Evolutionary conservation across 2,113 vertebrate species (phyloP).

Genomic region (Mustelus asterias): DNA sequence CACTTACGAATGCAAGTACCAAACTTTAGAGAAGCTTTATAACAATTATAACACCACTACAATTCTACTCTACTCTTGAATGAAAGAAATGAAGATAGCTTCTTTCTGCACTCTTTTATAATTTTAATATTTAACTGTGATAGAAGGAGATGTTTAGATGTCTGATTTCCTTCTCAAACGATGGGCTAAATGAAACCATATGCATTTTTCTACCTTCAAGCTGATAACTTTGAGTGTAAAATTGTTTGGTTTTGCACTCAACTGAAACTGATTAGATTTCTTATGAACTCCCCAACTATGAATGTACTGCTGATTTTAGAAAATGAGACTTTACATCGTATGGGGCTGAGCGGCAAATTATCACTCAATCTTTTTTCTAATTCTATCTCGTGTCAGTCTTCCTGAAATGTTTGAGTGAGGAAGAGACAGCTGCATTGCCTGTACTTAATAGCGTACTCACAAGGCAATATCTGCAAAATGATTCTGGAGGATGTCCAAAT

Average conservation of each 20-base stretch:
- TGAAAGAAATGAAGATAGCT: constrained; percentile 4
- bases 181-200: background rate
- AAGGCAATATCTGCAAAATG: background rate
- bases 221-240: background rate
- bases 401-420: background rate
- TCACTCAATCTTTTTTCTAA: background rate
- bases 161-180: background rate
- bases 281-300: background rate
- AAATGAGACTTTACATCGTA: background rate
- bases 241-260: background rate
- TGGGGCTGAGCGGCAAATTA: background rate
- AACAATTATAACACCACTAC: background rate
- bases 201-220: background rate
- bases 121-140: background rate
- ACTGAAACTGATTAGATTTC: background rate
- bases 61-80: background rate
- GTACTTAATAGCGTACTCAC: background rate
- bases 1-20: background rate
- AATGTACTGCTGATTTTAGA: background rate
- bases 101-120: background rate
- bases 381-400: background rate
- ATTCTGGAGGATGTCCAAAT: background rate
- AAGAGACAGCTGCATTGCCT: background rate
- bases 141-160: background rate
- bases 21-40: too few species aligned